These are phyloP conservation scores for Cladopsammia gracilis DNA, from an alignment of 64 coral and sea anemone genomes.

Conservation along the genomic window DNA sequence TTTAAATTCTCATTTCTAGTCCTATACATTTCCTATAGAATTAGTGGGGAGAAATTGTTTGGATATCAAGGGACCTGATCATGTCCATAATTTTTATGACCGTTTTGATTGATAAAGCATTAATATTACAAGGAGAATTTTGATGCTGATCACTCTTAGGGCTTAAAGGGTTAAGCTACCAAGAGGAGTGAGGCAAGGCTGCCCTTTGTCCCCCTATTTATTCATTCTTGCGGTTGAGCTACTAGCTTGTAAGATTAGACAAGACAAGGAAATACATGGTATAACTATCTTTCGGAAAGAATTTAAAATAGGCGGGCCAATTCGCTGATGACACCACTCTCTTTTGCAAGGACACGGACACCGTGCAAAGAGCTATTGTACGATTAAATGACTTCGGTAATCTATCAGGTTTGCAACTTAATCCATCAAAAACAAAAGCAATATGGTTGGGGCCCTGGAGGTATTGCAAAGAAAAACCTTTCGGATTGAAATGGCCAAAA, in stretches of 20 bases:
- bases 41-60: no score
- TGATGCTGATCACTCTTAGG: no score
- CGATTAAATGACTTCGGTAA: not conserved
- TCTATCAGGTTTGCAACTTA: not conserved
- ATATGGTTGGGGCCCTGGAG: not conserved
- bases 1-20: no score
- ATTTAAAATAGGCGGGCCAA: constrained; percentile 2
- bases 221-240: constrained; percentile 41
- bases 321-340: constrained; percentile 18
- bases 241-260: constrained; percentile 8
- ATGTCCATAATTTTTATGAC: no score
- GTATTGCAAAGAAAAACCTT: not conserved
- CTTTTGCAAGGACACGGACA: not conserved
- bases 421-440: constrained; percentile 48
- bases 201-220: constrained; percentile 4
- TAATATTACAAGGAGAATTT: no score
- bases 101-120: no score
- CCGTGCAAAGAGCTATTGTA: not conserved
- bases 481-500: not conserved
- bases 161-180: no score
- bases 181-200: constrained; percentile 32
- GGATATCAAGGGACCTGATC: no score
- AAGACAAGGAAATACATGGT: not conserved
- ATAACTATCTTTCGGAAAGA: not conserved
- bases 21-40: no score